phyloP scores from a whole-genome alignment of 1,140 invertebrate species.

The Solen grandis region DNA sequence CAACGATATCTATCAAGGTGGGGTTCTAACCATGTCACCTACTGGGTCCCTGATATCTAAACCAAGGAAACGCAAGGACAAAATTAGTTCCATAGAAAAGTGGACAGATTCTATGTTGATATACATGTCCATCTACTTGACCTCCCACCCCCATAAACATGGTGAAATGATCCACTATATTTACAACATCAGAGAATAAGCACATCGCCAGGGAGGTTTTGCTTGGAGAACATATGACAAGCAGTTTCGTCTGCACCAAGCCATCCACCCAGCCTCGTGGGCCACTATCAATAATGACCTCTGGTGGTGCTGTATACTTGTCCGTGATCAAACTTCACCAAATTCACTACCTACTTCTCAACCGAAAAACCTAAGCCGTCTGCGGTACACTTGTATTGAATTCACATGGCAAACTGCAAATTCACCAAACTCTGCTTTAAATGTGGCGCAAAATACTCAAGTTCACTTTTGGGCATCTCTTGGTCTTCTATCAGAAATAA shows the following conservation, averaged over 20 bases:
- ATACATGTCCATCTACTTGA: constrained; percentile 2
- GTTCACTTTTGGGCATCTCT: too few species aligned
- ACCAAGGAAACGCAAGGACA: too few species aligned
- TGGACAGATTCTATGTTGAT: constrained; percentile 23
- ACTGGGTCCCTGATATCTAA: too few species aligned
- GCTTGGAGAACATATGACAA: constrained; percentile 14
- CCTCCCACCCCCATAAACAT: not conserved
- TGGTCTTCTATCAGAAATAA: not conserved
- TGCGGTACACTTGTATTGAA: too few species aligned
- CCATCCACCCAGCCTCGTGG: not conserved
- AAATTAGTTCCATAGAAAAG: not conserved
- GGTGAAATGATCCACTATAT: constrained; percentile 29
- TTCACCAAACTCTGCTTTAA: too few species aligned
- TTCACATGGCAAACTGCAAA: too few species aligned
- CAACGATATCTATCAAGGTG: too few species aligned
- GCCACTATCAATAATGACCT: constrained; percentile 13
- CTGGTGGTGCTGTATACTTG: constrained; percentile 9
- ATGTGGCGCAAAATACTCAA: too few species aligned
- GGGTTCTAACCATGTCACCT: too few species aligned
- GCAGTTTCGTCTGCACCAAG: constrained; percentile 13
- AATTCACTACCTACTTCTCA: too few species aligned
- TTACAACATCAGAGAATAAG: constrained; percentile 11
- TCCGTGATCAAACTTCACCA: too few species aligned
- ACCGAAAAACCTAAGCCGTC: too few species aligned
- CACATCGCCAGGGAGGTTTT: constrained; percentile 2